Conservation (phyloP, 2,888 invertebrate species). For the Salticus scenicus region DNA sequence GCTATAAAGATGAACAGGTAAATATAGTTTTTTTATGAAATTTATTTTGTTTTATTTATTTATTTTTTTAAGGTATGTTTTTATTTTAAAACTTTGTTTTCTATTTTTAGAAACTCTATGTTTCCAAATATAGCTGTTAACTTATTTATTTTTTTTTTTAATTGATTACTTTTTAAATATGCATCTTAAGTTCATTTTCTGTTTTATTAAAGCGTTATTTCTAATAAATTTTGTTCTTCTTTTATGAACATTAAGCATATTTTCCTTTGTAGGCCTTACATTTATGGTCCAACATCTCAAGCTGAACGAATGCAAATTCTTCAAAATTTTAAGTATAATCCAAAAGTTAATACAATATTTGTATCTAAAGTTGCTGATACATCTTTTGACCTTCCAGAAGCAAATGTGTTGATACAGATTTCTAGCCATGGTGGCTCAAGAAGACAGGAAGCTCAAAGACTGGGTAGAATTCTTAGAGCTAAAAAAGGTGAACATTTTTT, state of each 20-base stretch:
- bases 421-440: constrained; percentile 99
- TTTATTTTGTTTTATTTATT: no score
- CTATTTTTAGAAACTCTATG: no score
- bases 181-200: no score
- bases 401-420: constrained; percentile 98
- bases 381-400: constrained; percentile 99
- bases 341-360: constrained; percentile 98
- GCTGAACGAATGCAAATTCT: constrained; percentile 97
- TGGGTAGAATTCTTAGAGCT: constrained; percentile 95
- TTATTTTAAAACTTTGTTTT: no score
- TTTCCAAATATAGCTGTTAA: no score
- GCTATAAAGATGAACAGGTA: constrained; percentile 95
- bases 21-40: constrained; percentile 25
- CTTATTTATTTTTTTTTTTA: no score
- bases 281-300: constrained; percentile 98
- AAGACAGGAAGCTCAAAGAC: constrained; percentile 97
- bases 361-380: constrained; percentile 99
- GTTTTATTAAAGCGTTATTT: no score
- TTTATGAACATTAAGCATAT: no score
- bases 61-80: no score
- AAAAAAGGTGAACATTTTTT: constrained; percentile 86
- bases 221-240: no score
- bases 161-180: no score
- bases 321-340: constrained; percentile 99
- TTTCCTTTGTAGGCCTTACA: constrained; percentile 82